phyloP scores from a whole-genome alignment of 1,140 invertebrate species.

The Wiebesia pumilae region DNA sequence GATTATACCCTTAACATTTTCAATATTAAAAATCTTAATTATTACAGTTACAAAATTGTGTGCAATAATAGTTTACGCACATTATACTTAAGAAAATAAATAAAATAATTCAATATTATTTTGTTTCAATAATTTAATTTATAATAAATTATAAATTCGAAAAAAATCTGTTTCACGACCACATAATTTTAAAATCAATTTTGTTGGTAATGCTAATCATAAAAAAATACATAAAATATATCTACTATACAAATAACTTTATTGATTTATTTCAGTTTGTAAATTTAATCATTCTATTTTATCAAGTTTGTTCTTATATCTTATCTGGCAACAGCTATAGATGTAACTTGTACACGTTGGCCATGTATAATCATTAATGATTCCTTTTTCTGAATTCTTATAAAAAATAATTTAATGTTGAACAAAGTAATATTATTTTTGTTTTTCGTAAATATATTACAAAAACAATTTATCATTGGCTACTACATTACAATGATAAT shows the following conservation, averaged over 20 bases:
- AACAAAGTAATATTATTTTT: not conserved
- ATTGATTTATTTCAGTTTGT: not conserved
- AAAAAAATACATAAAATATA: not conserved
- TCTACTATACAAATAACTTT: not conserved
- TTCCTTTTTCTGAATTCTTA: not conserved
- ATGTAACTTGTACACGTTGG: conserved; percentile 11
- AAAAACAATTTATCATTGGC: conserved; percentile 2
- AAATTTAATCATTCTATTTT: conserved; percentile 27
- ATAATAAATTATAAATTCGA: too few species aligned
- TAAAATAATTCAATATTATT: too few species aligned
- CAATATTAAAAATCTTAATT: not conserved
- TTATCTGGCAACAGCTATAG: conserved; percentile 37
- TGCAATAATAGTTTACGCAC: not conserved
- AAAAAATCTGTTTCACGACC: not conserved
- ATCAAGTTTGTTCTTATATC: conserved; percentile 43
- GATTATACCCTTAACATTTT: not conserved
- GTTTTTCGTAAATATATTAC: not conserved
- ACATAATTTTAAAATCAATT: not conserved
- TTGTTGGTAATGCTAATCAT: not conserved
- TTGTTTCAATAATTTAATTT: too few species aligned
- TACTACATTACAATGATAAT: not conserved
- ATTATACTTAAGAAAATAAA: not conserved
- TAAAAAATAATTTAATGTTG: not conserved
- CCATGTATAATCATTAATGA: conserved; percentile 25
- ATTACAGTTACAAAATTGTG: not conserved